Evolutionary conservation across 2,888 invertebrate genomes (phyloP).

Genomic region (Macrophya annulata): DNA sequence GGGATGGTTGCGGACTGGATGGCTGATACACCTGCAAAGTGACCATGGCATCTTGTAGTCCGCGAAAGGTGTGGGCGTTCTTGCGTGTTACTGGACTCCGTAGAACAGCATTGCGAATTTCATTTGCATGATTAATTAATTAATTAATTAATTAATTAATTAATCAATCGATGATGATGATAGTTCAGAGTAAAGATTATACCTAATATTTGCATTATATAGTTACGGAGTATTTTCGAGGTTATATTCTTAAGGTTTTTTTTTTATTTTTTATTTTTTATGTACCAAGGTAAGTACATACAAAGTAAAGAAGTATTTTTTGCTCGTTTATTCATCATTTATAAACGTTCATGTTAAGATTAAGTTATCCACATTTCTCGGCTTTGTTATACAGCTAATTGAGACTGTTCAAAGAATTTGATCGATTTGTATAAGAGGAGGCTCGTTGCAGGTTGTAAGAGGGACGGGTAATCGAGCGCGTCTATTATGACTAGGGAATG

Average conservation of each 20-base stretch:
- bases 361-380: background rate
- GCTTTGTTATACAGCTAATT: constrained; percentile 5
- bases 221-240: too few relatives aligned
- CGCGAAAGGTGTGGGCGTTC: constrained; percentile 46
- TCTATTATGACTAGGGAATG: constrained; percentile 49
- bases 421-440: constrained; percentile 36
- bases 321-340: too few relatives aligned
- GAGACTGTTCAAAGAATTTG: constrained; percentile 46
- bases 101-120: constrained; percentile 33
- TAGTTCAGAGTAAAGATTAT: background rate
- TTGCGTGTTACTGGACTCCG: constrained; percentile 23
- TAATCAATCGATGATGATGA: constrained; percentile 18
- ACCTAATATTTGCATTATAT: too few relatives aligned
- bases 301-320: too few relatives aligned
- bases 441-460: background rate
- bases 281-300: too few relatives aligned
- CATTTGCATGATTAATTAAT: constrained; percentile 52
- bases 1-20: background rate
- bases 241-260: too few relatives aligned
- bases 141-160: constrained; percentile 47
- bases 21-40: constrained; percentile 41
- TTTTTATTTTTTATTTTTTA: too few relatives aligned
- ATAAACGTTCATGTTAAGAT: background rate
- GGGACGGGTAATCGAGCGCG: constrained; percentile 48
- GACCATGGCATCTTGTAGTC: constrained; percentile 30